A percentile compares a stretch with the other conserved stretches of the same genome.
Conservation (phyloP, 30 jellyfish, hydroid and myxozoan species). For the Chrysaora quinquecirrha region DNA sequence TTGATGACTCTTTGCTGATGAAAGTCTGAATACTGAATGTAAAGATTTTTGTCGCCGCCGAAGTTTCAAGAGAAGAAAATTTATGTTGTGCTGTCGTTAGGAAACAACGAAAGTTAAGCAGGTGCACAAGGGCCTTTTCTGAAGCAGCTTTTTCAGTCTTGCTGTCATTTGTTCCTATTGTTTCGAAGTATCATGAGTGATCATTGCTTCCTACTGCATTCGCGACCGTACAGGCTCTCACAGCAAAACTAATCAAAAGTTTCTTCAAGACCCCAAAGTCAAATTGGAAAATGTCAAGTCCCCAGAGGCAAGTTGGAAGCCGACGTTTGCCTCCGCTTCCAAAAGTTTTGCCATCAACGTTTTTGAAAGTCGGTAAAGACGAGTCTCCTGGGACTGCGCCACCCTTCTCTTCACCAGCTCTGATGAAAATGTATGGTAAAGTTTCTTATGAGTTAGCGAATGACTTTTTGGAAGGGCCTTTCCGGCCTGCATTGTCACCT, state of each 20-base stretch:
- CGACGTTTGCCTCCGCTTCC: slow-evolving; percentile 92
- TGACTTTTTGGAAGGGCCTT: slow-evolving; percentile 72
- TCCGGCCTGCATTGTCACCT: slow-evolving; percentile 67
- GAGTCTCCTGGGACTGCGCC: neutral
- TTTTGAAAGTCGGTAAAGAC: slow-evolving; percentile 42
- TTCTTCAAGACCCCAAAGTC: neutral
- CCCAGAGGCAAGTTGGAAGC: slow-evolving; percentile 86
- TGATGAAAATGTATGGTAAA: slow-evolving; percentile 26
- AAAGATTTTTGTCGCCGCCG: too few relatives aligned
- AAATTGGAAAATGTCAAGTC: slow-evolving; percentile 70
- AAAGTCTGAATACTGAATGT: too few relatives aligned
- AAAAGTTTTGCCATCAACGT: slow-evolving; percentile 43
- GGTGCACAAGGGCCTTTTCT: neutral
- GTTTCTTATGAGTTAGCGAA: slow-evolving; percentile 47
- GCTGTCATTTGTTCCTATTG: too few relatives aligned
- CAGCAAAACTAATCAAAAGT: neutral
- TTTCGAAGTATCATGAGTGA: too few relatives aligned
- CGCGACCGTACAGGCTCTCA: too few relatives aligned
- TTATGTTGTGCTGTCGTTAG: too few relatives aligned
- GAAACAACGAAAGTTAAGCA: neutral
- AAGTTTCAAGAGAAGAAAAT: too few relatives aligned
- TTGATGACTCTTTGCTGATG: too few relatives aligned
- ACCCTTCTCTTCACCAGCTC: slow-evolving; percentile 25
- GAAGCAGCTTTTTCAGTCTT: too few relatives aligned
- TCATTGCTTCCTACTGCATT: too few relatives aligned